These are phyloP conservation scores for Scaptodrosophila lebanonensis DNA, from an alignment of 1,140 invertebrate genomes.

Conservation along the genomic window DNA sequence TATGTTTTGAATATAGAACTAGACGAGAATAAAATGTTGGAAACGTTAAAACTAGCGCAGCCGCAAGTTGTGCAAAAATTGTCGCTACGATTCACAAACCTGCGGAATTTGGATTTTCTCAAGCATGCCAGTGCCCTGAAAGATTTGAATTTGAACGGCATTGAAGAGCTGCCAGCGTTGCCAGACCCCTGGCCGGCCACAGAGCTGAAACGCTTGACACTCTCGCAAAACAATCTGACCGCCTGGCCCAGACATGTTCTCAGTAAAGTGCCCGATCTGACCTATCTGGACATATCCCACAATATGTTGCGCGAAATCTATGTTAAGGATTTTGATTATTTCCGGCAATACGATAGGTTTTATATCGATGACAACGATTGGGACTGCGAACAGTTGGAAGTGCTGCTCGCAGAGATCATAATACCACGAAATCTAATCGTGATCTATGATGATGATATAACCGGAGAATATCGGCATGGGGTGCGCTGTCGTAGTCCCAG, in stretches of 20 bases:
- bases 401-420: conserved; percentile 23
- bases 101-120: conserved; percentile 37
- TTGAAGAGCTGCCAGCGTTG: conserved; percentile 23
- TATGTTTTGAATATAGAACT: conserved; percentile 18
- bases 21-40: conserved; percentile 32
- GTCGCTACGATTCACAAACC: conserved; percentile 29
- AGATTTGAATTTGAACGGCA: conserved; percentile 42
- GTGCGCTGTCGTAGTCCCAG: no score
- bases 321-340: no score
- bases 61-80: conserved; percentile 33
- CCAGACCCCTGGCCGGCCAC: conserved; percentile 26
- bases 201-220: conserved; percentile 38
- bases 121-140: conserved; percentile 33
- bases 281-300: conserved; percentile 36
- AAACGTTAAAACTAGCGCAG: conserved; percentile 22
- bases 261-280: conserved; percentile 27
- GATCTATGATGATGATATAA: no score
- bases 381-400: conserved; percentile 31
- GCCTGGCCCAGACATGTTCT: conserved; percentile 30
- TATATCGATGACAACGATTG: no score
- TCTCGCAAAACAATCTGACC: conserved; percentile 28
- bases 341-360: no score
- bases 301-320: conserved; percentile 27
- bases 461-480: no score
- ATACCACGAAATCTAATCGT: no score